A percentile compares a stretch with the other conserved stretches of the same genome.
Evolutionary conservation across 2,113 vertebrate species (phyloP).

Genomic region (Limanda limanda): DNA sequence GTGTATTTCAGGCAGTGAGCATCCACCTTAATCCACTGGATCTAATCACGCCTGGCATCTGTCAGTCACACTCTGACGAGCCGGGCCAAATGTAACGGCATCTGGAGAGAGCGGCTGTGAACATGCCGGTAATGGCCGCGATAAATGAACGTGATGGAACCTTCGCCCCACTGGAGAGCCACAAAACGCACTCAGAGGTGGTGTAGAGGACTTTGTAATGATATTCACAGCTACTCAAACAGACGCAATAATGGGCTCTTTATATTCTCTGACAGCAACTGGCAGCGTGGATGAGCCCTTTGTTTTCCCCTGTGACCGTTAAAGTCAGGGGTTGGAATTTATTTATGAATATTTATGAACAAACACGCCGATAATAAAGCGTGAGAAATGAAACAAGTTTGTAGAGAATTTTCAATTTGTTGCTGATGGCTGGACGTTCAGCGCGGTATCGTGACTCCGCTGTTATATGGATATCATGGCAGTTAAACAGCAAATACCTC

Average conservation of each 20-base stretch:
- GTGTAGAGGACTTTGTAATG: conserved; percentile 57
- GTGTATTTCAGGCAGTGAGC: conserved; percentile 53
- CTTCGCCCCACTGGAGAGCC: conserved; percentile 50
- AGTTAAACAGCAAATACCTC: background rate
- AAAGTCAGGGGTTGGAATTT: conserved; percentile 62
- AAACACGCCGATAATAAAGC: conserved; percentile 36
- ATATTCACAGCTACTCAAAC: conserved; percentile 61
- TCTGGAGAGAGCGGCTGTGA: conserved; percentile 38
- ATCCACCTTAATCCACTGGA: conserved; percentile 58
- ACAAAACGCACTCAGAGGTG: conserved; percentile 38
- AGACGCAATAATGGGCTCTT: conserved; percentile 67
- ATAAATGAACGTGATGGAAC: conserved; percentile 59
- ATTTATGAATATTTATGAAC: conserved; percentile 74
- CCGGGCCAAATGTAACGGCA: conserved; percentile 43
- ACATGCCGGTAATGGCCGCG: conserved; percentile 51
- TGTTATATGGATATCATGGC: background rate
- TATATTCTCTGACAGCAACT: conserved; percentile 63
- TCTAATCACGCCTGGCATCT: conserved; percentile 79
- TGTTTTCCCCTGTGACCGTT: conserved; percentile 59
- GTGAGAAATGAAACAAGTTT: conserved; percentile 1
- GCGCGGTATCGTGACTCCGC: background rate
- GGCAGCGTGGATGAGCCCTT: conserved; percentile 35
- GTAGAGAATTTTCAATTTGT: conserved; percentile 17
- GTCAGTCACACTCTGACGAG: conserved; percentile 76
- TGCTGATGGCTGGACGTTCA: background rate